A percentile compares a stretch with the other conserved stretches of the same genome.
phyloP scores from a whole-genome alignment of 2,888 invertebrate genomes.

The Masnerella sp. region DNA sequence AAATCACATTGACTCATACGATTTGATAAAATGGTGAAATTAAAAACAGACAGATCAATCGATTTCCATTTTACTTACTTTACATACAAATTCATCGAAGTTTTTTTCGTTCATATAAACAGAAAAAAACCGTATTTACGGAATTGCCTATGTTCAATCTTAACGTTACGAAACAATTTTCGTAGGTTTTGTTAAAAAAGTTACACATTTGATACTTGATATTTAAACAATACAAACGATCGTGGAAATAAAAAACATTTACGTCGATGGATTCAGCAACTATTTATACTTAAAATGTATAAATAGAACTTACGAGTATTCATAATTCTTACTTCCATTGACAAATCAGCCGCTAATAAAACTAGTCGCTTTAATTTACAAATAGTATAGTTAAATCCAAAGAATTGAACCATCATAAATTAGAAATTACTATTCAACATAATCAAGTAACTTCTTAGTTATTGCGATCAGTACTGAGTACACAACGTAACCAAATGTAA shows the following conservation, averaged over 20 bases:
- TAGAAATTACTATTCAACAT: slow-evolving; percentile 1
- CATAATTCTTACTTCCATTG: slow-evolving; percentile 1
- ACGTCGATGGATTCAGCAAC: slow-evolving; percentile 25
- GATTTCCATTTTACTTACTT: too few relatives aligned
- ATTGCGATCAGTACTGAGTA: slow-evolving; percentile 16
- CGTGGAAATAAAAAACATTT: slow-evolving; percentile 3
- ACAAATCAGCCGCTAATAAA: slow-evolving; percentile 9
- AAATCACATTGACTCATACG: too few relatives aligned
- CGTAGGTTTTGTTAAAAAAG: slow-evolving; percentile 10
- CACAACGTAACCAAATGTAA: slow-evolving; percentile 23
- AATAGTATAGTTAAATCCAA: slow-evolving; percentile 3
- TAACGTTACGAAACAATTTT: slow-evolving; percentile 12
- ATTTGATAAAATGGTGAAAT: too few relatives aligned
- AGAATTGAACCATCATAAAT: background rate
- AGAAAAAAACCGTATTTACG: slow-evolving; percentile 21
- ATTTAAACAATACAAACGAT: slow-evolving; percentile 20
- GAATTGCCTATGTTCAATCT: slow-evolving; percentile 12
- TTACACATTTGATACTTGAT: slow-evolving; percentile 18
- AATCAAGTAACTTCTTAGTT: slow-evolving; percentile 8
- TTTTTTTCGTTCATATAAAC: slow-evolving; percentile 8
- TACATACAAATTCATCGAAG: too few relatives aligned
- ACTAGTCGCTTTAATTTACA: background rate
- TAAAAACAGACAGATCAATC: too few relatives aligned
- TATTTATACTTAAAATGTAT: slow-evolving; percentile 49
- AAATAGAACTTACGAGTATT: slow-evolving; percentile 46